A percentile compares a stretch with the other conserved stretches of the same genome.
Conservation (phyloP, 2,888 invertebrate species). For the Apamea anceps region DNA sequence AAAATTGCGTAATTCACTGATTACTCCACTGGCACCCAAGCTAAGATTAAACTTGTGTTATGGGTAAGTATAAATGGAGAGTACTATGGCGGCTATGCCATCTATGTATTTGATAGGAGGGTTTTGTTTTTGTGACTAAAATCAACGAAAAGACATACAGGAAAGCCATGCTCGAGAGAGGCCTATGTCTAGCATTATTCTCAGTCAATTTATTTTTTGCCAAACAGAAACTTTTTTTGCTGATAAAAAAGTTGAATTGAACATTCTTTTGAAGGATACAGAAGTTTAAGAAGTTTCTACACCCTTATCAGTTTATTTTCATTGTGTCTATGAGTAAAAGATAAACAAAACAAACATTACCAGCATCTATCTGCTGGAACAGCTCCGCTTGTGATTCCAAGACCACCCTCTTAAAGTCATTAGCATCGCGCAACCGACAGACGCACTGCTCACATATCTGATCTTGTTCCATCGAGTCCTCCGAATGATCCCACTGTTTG, state of each 20-base stretch:
- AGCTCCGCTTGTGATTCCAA: conserved; percentile 67
- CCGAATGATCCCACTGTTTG: conserved; percentile 67
- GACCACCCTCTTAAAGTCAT: conserved; percentile 73
- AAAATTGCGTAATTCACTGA: too few relatives aligned
- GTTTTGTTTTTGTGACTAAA: not conserved
- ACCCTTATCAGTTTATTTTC: not conserved
- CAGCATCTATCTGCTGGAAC: conserved; percentile 46
- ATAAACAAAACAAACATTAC: conserved; percentile 26
- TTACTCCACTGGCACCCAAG: too few relatives aligned
- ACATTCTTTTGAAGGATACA: not conserved
- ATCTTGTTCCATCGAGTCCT: conserved; percentile 63
- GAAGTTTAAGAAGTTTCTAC: not conserved
- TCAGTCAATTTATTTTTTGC: not conserved
- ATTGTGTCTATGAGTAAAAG: not conserved
- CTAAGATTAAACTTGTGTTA: too few relatives aligned
- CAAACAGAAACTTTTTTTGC: not conserved
- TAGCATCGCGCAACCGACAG: conserved; percentile 71
- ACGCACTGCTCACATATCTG: conserved; percentile 79
- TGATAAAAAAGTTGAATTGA: not conserved
- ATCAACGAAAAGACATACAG: not conserved
- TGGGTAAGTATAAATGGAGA: too few relatives aligned
- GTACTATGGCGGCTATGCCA: not conserved
- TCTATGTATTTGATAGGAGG: too few relatives aligned
- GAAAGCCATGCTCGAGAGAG: not conserved
- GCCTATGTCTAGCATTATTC: not conserved